phyloP scores from a whole-genome alignment of 2,113 vertebrate species.

The Indicator indicator region DNA sequence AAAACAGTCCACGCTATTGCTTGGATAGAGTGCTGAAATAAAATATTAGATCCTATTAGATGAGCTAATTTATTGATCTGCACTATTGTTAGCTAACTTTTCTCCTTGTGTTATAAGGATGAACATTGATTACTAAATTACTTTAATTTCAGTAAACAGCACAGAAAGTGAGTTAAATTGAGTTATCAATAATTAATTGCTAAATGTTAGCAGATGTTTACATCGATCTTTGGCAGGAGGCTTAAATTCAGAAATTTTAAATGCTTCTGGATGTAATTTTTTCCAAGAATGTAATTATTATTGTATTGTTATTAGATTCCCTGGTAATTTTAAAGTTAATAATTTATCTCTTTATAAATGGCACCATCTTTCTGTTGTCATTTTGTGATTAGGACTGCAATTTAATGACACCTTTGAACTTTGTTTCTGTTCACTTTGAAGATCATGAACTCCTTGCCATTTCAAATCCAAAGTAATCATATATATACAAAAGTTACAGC shows the following conservation, averaged over 20 bases:
- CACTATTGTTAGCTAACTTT: conserved; percentile 28
- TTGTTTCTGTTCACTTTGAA: background rate
- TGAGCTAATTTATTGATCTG: conserved; percentile 47
- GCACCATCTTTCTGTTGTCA: background rate
- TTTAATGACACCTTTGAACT: background rate
- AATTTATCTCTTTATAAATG: background rate
- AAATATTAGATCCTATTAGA: conserved; percentile 18
- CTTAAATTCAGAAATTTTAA: conserved; percentile 18
- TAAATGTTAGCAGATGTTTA: conserved; percentile 27
- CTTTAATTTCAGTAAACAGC: conserved; percentile 52
- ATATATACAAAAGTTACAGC: background rate
- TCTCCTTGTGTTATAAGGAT: conserved; percentile 32
- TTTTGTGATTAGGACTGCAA: background rate
- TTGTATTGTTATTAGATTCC: background rate
- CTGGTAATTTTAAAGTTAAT: background rate
- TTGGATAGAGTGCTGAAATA: background rate
- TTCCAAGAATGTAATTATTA: background rate
- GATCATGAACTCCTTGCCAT: background rate
- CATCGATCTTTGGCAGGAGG: background rate
- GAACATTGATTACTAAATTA: conserved; percentile 50
- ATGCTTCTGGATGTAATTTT: background rate
- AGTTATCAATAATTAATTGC: conserved; percentile 60
- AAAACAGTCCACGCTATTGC: background rate
- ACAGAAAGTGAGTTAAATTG: conserved; percentile 47
- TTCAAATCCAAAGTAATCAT: background rate